Evolutionary conservation across 2,797 vertebrate species (phyloP), one percentile per base, ranked within the genome.

Genomic region (Melanogrammus aeglefinus): DNA sequence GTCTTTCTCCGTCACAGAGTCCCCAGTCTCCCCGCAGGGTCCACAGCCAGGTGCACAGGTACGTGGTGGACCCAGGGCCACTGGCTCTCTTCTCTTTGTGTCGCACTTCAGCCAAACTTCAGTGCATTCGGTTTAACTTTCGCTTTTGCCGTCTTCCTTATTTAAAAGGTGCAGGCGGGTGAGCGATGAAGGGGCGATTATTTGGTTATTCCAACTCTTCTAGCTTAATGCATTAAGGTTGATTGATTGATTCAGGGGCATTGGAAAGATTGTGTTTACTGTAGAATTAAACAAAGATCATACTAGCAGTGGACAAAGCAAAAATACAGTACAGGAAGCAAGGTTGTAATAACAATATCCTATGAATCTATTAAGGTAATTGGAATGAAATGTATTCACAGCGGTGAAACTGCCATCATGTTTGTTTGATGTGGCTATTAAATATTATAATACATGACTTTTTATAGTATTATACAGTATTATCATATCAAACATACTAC

Each of bases 1-100:
- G 87, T 1, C 87, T 92, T 1, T 97, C 97, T 1, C 96, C 97
- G 0, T 95, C 92, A 16, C 95, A 96, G 79, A 99, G 97, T 82
- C 97, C 97, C 0, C 90, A 94, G 80, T 91, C 95, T 75, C 91
- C 91, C 0, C 93, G 95, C 78, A 94, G 94, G 29, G 91, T 84
- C 75, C 83, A 90, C 4, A 93, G 94, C 16, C 83, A 91, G 41
- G 87, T 89, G 24, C 84, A 86, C 86, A 93, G 91, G 92, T 93
- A 73, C n/a, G 38, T 3, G n/a, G 38, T 3, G n/a, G 21, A 4
- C 12, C 6, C 6, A n/a, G 12, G 69, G 69, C 16, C 10, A 12
- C 27, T 14, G 0, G 6, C 69, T 71, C 57, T 69, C 24, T 27
- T 69, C 63, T 69, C n/a, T 63, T 27, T 9, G 24, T 2, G 5